Base-by-base conservation (phyloP, 2,888 invertebrate genomes). In the Mechanitis messenoides region DNA sequence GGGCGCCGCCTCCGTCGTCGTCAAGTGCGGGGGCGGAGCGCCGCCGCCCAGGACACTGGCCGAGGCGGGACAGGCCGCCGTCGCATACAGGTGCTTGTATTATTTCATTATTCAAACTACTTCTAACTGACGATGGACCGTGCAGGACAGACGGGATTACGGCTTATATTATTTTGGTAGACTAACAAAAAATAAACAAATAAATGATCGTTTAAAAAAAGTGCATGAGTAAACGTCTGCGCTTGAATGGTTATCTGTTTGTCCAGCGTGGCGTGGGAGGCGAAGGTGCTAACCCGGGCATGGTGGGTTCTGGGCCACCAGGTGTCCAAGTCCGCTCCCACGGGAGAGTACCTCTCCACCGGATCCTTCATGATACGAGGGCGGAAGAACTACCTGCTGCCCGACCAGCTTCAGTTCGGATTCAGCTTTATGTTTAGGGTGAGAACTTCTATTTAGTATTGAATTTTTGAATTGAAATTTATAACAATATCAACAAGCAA, bases 301-400 rank as follows among this genome's bases (percentile, higher is more conserved):
- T 99, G 98, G 94, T 99, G 99, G 99, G 99, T 99, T 28, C 91
- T 94, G 77, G 96, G 96, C 58, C 93, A 96, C 68, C 99, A 99
- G 87, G 98, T 99, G 20, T 97, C 97, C 42, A 98, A 99, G 90
- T 98, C 98, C 0, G 99, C 99, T 0, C 99, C 99, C 0, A 95
- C 97, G 7, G 99, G 99, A 64, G 99, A 99, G 90, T 99, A 98
- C 85, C 92, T 99, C 63, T 94, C 96, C 2, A 97, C 98, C 1
- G 99, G 98, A 69, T 96, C 97, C 73, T 98, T 98, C 87, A 98
- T 98, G 97, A 94, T 98, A 72, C 92, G 99, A 63, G 98, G 99
- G 46, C 97, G 96, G 87, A 99, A 99, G 91, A 99, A 99, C 89
- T 99, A 96, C 83, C 90, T 99, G 58, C 90, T 99, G 58, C 97